Percentiles rank a stretch among this genome's conserved stretches.
Conservation (phyloP, 2,797 vertebrate species). For the Champsocephalus esox region DNA sequence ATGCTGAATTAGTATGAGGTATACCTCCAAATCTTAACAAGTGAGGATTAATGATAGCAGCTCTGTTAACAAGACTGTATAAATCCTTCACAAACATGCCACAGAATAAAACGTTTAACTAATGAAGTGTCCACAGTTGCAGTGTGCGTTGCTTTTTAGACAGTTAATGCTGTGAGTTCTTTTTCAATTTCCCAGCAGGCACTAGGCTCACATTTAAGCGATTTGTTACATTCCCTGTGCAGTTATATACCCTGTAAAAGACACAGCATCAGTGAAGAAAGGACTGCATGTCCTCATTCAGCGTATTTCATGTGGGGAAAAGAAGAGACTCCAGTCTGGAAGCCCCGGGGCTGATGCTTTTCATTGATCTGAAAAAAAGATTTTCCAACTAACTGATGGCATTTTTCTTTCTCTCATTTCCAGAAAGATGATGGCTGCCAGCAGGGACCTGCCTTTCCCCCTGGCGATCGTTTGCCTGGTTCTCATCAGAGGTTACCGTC, state of each 20-base stretch:
- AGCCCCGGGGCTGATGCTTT: constrained; percentile 11
- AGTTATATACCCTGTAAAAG: constrained; percentile 9
- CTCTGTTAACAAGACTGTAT: constrained; percentile 16
- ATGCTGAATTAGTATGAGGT: constrained; percentile 55
- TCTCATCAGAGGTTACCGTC: constrained; percentile 54
- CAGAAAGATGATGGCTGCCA: constrained; percentile 65
- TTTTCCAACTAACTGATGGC: constrained; percentile 38
- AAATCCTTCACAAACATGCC: constrained; percentile 25
- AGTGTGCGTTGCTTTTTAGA: not conserved
- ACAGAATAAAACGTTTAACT: not conserved
- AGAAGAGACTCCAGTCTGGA: not conserved
- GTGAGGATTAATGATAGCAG: constrained; percentile 20
- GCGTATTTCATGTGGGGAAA: constrained; percentile 11
- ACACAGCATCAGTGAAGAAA: constrained; percentile 14
- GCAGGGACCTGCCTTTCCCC: constrained; percentile 26
- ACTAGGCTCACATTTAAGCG: not conserved
- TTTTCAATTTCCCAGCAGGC: constrained; percentile 1
- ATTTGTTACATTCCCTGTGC: constrained; percentile 15
- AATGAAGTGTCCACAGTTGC: constrained; percentile 8
- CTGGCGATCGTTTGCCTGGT: constrained; percentile 61
- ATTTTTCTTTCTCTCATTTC: constrained; percentile 35
- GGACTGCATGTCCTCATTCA: constrained; percentile 21
- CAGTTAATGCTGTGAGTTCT: constrained; percentile 1
- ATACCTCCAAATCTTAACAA: constrained; percentile 37
- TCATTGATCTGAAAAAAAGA: constrained; percentile 17